Percentiles rank a stretch among this genome's conserved stretches.
phyloP scores from a whole-genome alignment of 1,140 invertebrate genomes.

The Aleiodes sp. region DNA sequence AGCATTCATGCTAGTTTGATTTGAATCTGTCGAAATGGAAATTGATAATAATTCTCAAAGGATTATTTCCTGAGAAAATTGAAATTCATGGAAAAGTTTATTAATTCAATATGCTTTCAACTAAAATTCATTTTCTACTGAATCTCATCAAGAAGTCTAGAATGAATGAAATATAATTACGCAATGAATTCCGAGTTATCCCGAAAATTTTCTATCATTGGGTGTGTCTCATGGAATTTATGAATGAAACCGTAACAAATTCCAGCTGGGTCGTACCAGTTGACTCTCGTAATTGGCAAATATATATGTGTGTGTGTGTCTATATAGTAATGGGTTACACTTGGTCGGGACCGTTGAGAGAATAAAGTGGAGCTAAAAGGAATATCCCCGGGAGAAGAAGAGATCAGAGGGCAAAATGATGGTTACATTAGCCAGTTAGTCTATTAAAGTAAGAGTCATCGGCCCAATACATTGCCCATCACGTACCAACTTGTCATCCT shows the following conservation, averaged over 20 bases:
- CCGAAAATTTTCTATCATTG: neutral
- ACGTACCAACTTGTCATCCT: slow-evolving; percentile 19
- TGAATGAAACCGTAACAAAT: slow-evolving; percentile 38
- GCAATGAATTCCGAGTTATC: neutral
- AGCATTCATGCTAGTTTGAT: no score
- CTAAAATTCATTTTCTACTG: neutral
- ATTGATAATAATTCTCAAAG: no score
- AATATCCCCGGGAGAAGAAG: slow-evolving; percentile 16
- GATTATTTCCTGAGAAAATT: no score
- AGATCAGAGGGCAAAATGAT: slow-evolving; percentile 55
- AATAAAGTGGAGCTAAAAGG: slow-evolving; percentile 39
- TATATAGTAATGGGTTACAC: neutral
- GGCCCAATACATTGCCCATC: slow-evolving; percentile 18
- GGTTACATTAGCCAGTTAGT: slow-evolving; percentile 59
- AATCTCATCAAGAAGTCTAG: no score
- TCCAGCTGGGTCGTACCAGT: slow-evolving; percentile 53
- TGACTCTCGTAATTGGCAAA: slow-evolving; percentile 57
- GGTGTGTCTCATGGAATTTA: slow-evolving; percentile 24
- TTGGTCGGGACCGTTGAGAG: slow-evolving; percentile 4
- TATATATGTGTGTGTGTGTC: no score
- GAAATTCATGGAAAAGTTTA: no score
- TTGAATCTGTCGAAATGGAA: no score
- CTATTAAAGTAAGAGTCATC: slow-evolving; percentile 53
- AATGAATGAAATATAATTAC: no score
- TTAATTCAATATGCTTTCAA: neutral